Base-by-base conservation (phyloP, 2,888 invertebrate species). In the Drosophila anomalata region DNA sequence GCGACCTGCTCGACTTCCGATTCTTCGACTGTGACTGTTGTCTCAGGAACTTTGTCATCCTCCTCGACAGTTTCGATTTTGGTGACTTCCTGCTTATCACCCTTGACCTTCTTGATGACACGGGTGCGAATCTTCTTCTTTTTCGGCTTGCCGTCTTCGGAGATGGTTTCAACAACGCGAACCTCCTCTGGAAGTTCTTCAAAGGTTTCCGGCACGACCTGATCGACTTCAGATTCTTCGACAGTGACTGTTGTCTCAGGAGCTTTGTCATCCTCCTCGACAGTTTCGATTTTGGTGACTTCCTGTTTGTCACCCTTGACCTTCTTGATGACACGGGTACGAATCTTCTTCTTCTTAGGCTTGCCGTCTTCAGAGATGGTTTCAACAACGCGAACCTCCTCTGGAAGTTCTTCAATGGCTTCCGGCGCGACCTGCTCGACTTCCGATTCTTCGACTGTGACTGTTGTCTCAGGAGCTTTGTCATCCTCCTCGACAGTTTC, bases 71-170 rank as follows among this genome's bases (percentile, higher is more conserved):
- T 65, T 48, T 65, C 65, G 24, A 65, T 65, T 26, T 59, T 65
- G 20, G 65, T 65, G 17, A 65, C 41, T 29, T 65, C 65, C 20
- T 65, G 53, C n/a, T 59, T 65, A 22, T 59, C 59, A 9, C 65
- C 65, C 59, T 59, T 65, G 48, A 65, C 53, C 52, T 59, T 65
- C 41, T 65, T 65, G 53, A 65, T 65, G 0, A 65, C 59, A 0
- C 59, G 59, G 12, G 65, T 65, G 9, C 65, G 65, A 31, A 65
- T 59, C 53, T 65, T 65, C 53, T 65, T 65, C 41, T 65, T 59
- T 33, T 53, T 65, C 0, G 53, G 59, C 17, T 59, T 59, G 6
- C 65, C 59, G n/a, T 65, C 63, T 31, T 65, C 58, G 0, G 58
- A 24, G 2, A 65, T 41, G 3, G 58, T 46, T 58, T 65, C 65